Percentiles rank a stretch among this genome's conserved stretches.
These are phyloP conservation scores for Lepidotrigona ventralis DNA, from an alignment of 1,140 invertebrate species.

Conservation along the genomic window DNA sequence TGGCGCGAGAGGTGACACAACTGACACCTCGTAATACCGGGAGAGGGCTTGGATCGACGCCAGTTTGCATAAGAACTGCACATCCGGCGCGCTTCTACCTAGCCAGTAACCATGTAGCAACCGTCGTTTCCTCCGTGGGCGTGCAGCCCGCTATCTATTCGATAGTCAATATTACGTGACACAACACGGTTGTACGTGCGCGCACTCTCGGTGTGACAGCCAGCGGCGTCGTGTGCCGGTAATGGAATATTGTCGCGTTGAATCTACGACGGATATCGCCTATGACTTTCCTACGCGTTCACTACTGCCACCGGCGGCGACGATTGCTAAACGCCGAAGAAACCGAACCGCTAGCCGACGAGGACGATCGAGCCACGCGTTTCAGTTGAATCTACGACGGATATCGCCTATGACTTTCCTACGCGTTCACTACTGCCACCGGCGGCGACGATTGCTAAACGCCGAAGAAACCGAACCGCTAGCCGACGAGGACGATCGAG, in stretches of 20 bases:
- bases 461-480: background rate
- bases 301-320: background rate
- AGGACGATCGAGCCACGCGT: background rate
- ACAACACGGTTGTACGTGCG: constrained; percentile 60
- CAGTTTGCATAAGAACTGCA: constrained; percentile 78
- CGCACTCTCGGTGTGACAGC: constrained; percentile 43
- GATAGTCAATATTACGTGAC: constrained; percentile 69
- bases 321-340: background rate
- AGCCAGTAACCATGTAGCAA: constrained; percentile 49
- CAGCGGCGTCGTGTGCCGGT: constrained; percentile 27
- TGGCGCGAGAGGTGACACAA: constrained; percentile 67
- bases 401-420: constrained; percentile 45
- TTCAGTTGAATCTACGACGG: constrained; percentile 37
- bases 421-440: background rate
- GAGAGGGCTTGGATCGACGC: constrained; percentile 70
- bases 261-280: constrained; percentile 43
- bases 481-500: constrained; percentile 3
- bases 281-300: constrained; percentile 30
- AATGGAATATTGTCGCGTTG: constrained; percentile 60
- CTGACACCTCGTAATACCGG: constrained; percentile 77
- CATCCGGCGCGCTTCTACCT: constrained; percentile 65
- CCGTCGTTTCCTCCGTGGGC: constrained; percentile 34
- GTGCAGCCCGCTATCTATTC: constrained; percentile 63
- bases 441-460: background rate
- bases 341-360: background rate